These are phyloP conservation scores for Drosophila fulvimacula DNA, from an alignment of 2,888 invertebrate species.

Conservation along the genomic window DNA sequence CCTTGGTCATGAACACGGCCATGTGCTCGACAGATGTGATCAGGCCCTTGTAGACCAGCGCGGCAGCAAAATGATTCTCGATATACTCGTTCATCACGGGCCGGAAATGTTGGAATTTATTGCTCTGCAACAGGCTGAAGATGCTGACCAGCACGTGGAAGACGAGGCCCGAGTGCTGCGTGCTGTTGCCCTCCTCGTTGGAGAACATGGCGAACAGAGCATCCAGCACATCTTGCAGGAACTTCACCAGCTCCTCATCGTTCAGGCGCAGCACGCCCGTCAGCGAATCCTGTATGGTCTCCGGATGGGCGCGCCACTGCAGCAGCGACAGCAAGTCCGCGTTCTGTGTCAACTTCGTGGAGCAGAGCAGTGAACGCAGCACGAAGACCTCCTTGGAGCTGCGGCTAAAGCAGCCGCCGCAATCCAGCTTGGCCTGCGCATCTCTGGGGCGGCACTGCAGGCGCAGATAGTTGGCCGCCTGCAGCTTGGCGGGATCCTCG, in stretches of 20 bases:
- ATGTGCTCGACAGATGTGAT: conserved; percentile 95
- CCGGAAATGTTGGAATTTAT: conserved; percentile 96
- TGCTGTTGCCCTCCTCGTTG: conserved; percentile 95
- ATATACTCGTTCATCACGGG: conserved; percentile 98
- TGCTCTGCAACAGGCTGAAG: conserved; percentile 94
- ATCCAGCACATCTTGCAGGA: conserved; percentile 96
- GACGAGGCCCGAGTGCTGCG: conserved; percentile 94
- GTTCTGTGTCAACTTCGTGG: conserved; percentile 98
- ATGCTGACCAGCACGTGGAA: conserved; percentile 97
- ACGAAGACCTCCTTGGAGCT: conserved; percentile 94
- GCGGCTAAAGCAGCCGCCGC: conserved; percentile 88
- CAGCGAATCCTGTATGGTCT: conserved; percentile 93
- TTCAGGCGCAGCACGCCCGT: conserved; percentile 92
- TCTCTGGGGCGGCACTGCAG: conserved; percentile 88
- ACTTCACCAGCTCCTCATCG: conserved; percentile 96
- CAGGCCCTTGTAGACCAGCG: conserved; percentile 96
- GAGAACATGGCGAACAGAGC: conserved; percentile 97
- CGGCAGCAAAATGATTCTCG: conserved; percentile 96
- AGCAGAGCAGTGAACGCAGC: conserved; percentile 93
- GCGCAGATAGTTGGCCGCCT: conserved; percentile 87
- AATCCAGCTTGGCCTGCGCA: conserved; percentile 85
- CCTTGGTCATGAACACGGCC: conserved; percentile 93
- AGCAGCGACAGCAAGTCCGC: conserved; percentile 94
- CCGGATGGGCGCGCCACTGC: conserved; percentile 96
- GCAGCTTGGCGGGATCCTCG: conserved; percentile 89